Base-by-base conservation (phyloP, 2,888 invertebrate genomes). In the Tiliacea aurago region DNA sequence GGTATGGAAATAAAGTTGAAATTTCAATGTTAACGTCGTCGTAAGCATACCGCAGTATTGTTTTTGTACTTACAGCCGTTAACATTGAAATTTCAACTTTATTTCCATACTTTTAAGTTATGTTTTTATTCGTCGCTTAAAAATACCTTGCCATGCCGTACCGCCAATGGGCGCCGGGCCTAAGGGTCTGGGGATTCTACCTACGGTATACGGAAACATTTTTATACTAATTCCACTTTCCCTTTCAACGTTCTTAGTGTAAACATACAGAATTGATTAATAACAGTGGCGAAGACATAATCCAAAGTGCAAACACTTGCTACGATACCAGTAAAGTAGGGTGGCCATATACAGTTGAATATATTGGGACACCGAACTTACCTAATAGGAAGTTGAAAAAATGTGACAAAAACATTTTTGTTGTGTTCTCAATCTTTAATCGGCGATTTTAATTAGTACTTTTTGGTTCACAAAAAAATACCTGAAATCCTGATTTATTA, bases 251-350 rank as follows among this genome's bases (percentile, higher is more conserved):
- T 65, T 47, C 72, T 68, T 63, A 65, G 62, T 69, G 59, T 63
- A 56, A 63, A 70, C 73, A 67, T 64, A 66, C 43, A 33, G 23
- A 18, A 62, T 61, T 67, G 68, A 78, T 83, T 76, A 72, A 66
- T 66, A 80, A 58, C 73, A 45, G 37, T 20, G 33, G 23, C 51
- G 63, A 69, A 77, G 59, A 58, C 68, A 71, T 81, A 76, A 73
- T 68, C 47, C 68, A n/a, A 71, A 84, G 81, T 78, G 70, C 73
- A 70, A 81, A 84, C 71, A 85, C 61, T 73, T 80, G 65, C 68
- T 71, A n/a, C 55, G 59, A 56, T 69, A 77, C 49, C 51, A 64
- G 67, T 62, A 72, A 76, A 68, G 70, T 78, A 77, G 71, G 64
- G 84, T 76, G 28, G 18, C 86, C 78, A 81, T 73, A 70, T 65